A percentile compares a stretch with the other conserved stretches of the same genome.
Evolutionary conservation across 2,797 vertebrate species (phyloP).

Genomic region (Sylvilagus floridanus): DNA sequence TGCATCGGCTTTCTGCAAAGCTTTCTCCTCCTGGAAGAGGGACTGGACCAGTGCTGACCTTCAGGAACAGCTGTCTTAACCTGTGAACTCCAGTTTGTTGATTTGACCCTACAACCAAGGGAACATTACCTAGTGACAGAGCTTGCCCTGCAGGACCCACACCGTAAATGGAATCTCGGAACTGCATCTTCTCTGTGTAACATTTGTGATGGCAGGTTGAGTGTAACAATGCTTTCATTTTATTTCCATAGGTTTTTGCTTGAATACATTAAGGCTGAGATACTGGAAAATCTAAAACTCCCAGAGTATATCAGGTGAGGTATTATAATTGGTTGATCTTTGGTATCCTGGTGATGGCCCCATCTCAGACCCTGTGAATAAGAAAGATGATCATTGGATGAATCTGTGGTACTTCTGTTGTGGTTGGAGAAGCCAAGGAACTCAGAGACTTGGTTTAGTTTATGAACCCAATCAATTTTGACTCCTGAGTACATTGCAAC

Average conservation of each 20-base stretch:
- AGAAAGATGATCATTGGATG: constrained; percentile 49
- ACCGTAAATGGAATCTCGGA: constrained; percentile 48
- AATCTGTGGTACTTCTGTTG: constrained; percentile 33
- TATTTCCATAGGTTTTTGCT: constrained; percentile 27
- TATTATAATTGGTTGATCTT: constrained; percentile 63
- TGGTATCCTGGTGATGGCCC: not conserved
- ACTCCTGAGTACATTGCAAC: not conserved
- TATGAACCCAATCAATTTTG: not conserved
- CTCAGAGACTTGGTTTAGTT: not conserved
- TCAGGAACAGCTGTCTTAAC: not conserved
- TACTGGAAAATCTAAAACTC: constrained; percentile 50
- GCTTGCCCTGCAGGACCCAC: not conserved
- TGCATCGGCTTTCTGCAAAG: constrained; percentile 17
- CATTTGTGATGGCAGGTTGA: constrained; percentile 60
- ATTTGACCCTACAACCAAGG: not conserved
- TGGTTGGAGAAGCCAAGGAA: not conserved
- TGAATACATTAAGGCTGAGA: constrained; percentile 60
- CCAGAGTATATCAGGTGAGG: not conserved
- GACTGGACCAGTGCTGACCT: not conserved
- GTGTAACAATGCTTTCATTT: constrained; percentile 33
- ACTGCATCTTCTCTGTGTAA: constrained; percentile 66
- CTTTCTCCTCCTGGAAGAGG: constrained; percentile 16
- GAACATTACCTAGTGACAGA: not conserved
- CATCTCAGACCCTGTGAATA: not conserved
- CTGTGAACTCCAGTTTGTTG: not conserved